Conservation (phyloP, 2,113 vertebrate species). For the Capreolus pygargus region DNA sequence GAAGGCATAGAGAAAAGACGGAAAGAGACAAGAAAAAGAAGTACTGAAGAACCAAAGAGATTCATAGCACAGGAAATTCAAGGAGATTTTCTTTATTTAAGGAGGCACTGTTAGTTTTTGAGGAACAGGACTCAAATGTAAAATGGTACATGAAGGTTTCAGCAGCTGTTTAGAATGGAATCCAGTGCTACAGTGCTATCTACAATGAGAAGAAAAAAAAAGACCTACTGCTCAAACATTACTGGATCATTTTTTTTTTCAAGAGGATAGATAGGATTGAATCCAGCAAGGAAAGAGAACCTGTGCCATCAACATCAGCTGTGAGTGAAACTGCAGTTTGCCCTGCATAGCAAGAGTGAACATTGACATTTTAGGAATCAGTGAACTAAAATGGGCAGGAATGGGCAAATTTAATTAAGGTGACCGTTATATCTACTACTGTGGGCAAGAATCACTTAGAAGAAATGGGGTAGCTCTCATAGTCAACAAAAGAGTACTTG, state of each 20-base stretch:
- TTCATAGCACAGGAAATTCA: background rate
- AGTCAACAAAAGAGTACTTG: background rate
- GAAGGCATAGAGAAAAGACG: background rate
- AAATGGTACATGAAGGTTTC: background rate
- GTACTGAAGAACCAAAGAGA: background rate
- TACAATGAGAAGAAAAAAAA: background rate
- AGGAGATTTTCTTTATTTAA: background rate
- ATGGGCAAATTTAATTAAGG: background rate
- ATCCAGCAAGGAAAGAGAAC: background rate
- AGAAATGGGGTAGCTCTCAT: background rate
- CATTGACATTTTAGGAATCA: background rate
- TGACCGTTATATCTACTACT: background rate
- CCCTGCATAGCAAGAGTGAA: background rate
- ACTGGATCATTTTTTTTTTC: background rate
- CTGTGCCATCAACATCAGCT: background rate
- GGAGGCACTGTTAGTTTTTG: background rate
- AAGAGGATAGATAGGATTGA: background rate
- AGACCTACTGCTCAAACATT: background rate
- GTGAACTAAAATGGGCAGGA: background rate
- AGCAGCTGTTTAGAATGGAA: background rate
- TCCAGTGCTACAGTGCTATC: background rate
- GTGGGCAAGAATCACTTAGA: background rate
- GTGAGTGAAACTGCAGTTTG: background rate
- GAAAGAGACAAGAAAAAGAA: background rate
- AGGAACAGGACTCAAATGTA: background rate